These are phyloP conservation scores for Sinelater perroti DNA, from an alignment of 2,888 invertebrate species.

Conservation along the genomic window DNA sequence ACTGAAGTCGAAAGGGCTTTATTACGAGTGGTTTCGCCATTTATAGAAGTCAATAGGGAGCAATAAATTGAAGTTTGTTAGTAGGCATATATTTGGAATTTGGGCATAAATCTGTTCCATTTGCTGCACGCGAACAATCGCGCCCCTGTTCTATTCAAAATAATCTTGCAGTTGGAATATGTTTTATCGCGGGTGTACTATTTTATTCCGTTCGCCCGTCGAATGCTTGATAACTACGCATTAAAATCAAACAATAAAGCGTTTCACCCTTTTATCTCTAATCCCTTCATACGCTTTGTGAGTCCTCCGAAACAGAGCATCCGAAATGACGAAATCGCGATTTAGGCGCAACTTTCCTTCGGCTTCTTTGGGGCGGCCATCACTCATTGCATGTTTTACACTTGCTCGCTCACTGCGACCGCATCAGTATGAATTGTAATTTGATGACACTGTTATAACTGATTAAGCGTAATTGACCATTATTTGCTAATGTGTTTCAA, in stretches of 20 bases:
- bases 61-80: constrained; percentile 56
- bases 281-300: not conserved
- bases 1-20: constrained; percentile 24
- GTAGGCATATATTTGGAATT: constrained; percentile 54
- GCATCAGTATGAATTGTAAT: not conserved
- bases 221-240: constrained; percentile 12
- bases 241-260: constrained; percentile 12
- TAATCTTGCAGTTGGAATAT: constrained; percentile 44
- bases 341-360: not conserved
- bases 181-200: constrained; percentile 41
- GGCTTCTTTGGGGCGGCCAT: not conserved
- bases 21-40: constrained; percentile 40
- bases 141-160: constrained; percentile 41
- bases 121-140: constrained; percentile 49
- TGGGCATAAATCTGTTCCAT: constrained; percentile 55
- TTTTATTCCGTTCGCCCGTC: constrained; percentile 12
- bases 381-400: no score
- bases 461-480: no score
- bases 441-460: no score
- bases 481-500: no score
- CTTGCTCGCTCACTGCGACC: no score
- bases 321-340: no score
- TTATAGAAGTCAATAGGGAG: constrained; percentile 46
- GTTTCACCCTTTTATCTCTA: constrained; percentile 8
- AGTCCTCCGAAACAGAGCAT: no score